These are phyloP conservation scores for Lamellibrachia luymesi DNA, from an alignment of 1,140 invertebrate genomes.

Conservation along the genomic window DNA sequence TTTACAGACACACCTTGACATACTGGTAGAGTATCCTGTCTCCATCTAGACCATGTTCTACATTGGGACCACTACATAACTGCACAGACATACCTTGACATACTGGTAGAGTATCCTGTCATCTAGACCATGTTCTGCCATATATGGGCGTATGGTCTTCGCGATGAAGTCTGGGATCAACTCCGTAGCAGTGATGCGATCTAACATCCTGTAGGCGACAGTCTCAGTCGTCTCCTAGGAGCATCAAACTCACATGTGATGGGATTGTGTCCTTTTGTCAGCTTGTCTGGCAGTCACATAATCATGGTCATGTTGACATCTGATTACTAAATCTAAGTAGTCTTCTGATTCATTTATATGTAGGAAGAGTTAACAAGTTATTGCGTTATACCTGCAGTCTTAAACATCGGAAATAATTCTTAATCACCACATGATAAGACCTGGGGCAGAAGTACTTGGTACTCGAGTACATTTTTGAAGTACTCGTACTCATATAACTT, in stretches of 20 bases:
- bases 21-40: neutral
- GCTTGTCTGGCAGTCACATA: neutral
- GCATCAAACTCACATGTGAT: neutral
- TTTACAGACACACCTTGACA: neutral
- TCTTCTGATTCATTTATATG: too few species aligned
- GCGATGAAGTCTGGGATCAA: constrained; percentile 40
- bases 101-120: constrained; percentile 46
- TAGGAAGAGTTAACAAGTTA: too few species aligned
- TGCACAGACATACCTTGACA: constrained; percentile 34
- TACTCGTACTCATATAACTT: too few species aligned
- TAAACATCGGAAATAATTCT: too few species aligned
- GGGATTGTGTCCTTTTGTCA: neutral
- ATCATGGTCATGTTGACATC: neutral
- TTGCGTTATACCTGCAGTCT: too few species aligned
- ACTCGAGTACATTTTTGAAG: too few species aligned
- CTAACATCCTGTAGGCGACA: constrained; percentile 47
- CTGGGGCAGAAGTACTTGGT: too few species aligned
- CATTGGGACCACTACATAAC: neutral
- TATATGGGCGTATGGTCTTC: constrained; percentile 44
- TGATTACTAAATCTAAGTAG: neutral
- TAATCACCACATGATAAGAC: too few species aligned
- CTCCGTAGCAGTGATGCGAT: constrained; percentile 45
- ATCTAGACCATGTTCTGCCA: constrained; percentile 42
- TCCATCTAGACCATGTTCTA: neutral
- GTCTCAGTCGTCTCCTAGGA: constrained; percentile 45